Base-by-base conservation (phyloP, 2,888 invertebrate genomes). In the Drosophila pegasa region DNA sequence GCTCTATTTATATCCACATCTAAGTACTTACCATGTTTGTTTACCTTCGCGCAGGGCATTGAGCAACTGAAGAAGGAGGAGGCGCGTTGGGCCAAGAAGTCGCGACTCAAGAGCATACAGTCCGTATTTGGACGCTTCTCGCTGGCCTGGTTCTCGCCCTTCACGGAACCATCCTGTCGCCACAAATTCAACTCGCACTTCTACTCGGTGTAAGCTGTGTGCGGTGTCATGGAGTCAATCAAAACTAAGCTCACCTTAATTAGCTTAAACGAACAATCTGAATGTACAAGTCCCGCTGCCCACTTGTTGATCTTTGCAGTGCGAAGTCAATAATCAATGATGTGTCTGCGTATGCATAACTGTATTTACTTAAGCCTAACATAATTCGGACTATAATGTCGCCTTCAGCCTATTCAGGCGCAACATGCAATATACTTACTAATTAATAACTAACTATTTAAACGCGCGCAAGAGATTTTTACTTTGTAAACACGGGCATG, bases 91-190 rank as follows among this genome's bases (percentile, higher is more conserved):
- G 96, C 96, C 50, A 97, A 97, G 86, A 97, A 97, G 88, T 97
- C 98, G 0, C 94, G 97, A 52, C 98, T 98, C 96, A 97, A 98
- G 94, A 98, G 98, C 89, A 96, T 99, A 81, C 98, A 98, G 91
- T 95, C 98, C 0, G 99, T 99, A 4, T 99, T 99, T 92, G 99
- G 99, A 25, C 94, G 98, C 14, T 98, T 99, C 92, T 98, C 98
- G 0, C 92, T 98, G 58, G 94, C 96, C 4, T 99, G 99, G 99
- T 98, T 99, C 92, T 96, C 96, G 9, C 94, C 92, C 12, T 92
- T 92, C 67, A 94, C 94, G 58, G 94, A 96, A 75, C 97, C 97
- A 8, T 94, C 95, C 66, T 94, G 95, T 54, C 96, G 96, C 92
- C 94, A 95, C 50, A 96, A 96, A 92, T 93, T 95, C 78, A 96